Percentiles rank a stretch among this genome's conserved stretches.
Conservation (phyloP, 1,140 invertebrate genomes). For the Meloidogyne floridensis region DNA sequence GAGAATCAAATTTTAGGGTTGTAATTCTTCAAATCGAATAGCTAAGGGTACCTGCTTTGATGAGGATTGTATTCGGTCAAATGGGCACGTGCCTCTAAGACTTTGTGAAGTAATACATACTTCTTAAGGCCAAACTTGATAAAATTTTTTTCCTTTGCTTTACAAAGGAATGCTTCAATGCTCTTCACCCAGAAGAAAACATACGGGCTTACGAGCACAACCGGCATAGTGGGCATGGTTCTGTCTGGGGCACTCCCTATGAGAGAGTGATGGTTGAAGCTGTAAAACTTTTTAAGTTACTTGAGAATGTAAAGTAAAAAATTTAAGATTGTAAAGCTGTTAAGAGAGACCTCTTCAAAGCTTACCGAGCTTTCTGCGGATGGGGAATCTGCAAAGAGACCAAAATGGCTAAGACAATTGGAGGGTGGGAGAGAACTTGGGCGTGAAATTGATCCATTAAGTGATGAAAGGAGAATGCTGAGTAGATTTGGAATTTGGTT, state of each 20-base stretch:
- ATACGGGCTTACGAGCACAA: constrained; percentile 39
- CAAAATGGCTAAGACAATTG: constrained; percentile 65
- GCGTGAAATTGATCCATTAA: constrained; percentile 62
- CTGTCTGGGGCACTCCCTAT: constrained; percentile 51
- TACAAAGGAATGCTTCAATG: constrained; percentile 51
- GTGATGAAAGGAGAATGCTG: constrained; percentile 81
- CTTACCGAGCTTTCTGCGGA: constrained; percentile 38
- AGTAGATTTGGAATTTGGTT: constrained; percentile 95
- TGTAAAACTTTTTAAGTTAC: constrained; percentile 59
- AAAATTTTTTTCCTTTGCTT: too few species aligned
- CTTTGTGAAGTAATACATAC: constrained; percentile 73
- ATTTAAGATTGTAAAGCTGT: constrained; percentile 76
- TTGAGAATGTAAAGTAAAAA: too few species aligned
- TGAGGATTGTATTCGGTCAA: constrained; percentile 90
- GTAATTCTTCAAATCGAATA: constrained; percentile 85
- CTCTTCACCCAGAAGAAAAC: constrained; percentile 41
- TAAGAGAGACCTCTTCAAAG: constrained; percentile 67
- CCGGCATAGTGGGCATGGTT: constrained; percentile 47
- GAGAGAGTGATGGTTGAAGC: constrained; percentile 87
- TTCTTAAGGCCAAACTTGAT: neutral
- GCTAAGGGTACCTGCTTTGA: constrained; percentile 94
- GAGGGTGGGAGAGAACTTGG: constrained; percentile 67
- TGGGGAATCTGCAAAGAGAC: constrained; percentile 42
- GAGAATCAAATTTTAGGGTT: constrained; percentile 74
- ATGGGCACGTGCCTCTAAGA: constrained; percentile 92